These are phyloP conservation scores for Liodrosophila aerea DNA, from an alignment of 2,888 invertebrate genomes.

Conservation along the genomic window DNA sequence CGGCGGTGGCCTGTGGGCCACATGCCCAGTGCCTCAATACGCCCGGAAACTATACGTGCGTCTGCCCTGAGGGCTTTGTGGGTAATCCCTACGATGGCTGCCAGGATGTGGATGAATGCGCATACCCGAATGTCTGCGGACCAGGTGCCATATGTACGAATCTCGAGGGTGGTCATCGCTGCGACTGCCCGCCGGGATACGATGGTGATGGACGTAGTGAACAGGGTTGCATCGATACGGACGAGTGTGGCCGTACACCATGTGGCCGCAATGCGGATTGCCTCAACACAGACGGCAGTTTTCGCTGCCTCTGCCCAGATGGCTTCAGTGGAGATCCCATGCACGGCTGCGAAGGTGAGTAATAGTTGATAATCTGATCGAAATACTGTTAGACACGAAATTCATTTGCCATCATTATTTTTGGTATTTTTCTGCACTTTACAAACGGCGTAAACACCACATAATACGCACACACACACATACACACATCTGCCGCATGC, in stretches of 20 bases:
- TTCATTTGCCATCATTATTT: conserved; percentile 38
- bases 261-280: conserved; percentile 92
- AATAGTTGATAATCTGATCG: neutral
- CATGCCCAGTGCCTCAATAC: conserved; percentile 92
- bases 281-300: conserved; percentile 90
- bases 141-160: conserved; percentile 91
- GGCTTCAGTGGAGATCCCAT: conserved; percentile 92
- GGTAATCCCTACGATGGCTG: conserved; percentile 93
- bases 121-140: conserved; percentile 88
- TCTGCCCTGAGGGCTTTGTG: conserved; percentile 90
- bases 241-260: conserved; percentile 89
- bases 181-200: conserved; percentile 92
- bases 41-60: conserved; percentile 93
- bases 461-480: conserved; percentile 33
- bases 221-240: conserved; percentile 87
- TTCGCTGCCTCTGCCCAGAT: conserved; percentile 91
- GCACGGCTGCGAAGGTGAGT: conserved; percentile 84
- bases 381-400: conserved; percentile 1
- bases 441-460: conserved; percentile 35
- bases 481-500: conserved; percentile 38
- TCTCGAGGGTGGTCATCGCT: conserved; percentile 90
- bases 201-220: conserved; percentile 90
- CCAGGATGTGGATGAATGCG: conserved; percentile 92
- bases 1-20: conserved; percentile 90
- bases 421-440: conserved; percentile 37